phyloP scores from a whole-genome alignment of 2,888 invertebrate species.

The Stenchaetothrips biformis region DNA sequence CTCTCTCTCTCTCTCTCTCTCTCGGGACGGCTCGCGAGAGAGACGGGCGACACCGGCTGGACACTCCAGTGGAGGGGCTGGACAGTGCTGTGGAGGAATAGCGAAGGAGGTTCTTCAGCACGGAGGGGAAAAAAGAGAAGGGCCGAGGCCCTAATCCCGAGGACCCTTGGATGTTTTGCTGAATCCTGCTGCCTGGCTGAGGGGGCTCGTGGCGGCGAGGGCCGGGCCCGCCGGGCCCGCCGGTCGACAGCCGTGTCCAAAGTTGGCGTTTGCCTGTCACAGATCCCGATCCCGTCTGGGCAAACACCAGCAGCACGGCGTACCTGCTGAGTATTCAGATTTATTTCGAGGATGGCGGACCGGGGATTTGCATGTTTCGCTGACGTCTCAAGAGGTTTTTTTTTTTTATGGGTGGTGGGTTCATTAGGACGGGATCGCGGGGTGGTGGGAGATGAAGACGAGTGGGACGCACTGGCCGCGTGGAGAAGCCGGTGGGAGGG shows the following conservation, averaged over 20 bases:
- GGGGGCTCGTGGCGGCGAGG: neutral
- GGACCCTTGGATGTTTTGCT: slow-evolving; percentile 22
- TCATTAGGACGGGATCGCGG: too few species aligned
- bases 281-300: too few species aligned
- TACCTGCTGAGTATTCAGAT: too few species aligned
- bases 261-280: slow-evolving; percentile 16
- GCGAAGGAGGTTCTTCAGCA: neutral
- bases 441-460: too few species aligned
- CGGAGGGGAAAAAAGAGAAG: neutral
- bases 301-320: too few species aligned
- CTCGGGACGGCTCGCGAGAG: slow-evolving; percentile 8
- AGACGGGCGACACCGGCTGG: neutral
- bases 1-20: neutral
- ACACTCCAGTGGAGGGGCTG: neutral
- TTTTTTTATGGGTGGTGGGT: too few species aligned
- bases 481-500: too few species aligned
- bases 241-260: neutral
- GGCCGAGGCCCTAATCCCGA: neutral
- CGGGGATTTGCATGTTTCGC: too few species aligned
- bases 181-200: slow-evolving; percentile 9
- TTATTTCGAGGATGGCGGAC: too few species aligned
- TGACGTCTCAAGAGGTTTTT: too few species aligned
- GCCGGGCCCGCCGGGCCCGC: too few species aligned
- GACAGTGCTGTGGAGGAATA: neutral
- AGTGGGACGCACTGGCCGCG: too few species aligned